A percentile compares a stretch with the other conserved stretches of the same genome.
These are phyloP conservation scores for Pachycephus smyrnensis DNA, from an alignment of 2,888 invertebrate genomes.

Conservation along the genomic window DNA sequence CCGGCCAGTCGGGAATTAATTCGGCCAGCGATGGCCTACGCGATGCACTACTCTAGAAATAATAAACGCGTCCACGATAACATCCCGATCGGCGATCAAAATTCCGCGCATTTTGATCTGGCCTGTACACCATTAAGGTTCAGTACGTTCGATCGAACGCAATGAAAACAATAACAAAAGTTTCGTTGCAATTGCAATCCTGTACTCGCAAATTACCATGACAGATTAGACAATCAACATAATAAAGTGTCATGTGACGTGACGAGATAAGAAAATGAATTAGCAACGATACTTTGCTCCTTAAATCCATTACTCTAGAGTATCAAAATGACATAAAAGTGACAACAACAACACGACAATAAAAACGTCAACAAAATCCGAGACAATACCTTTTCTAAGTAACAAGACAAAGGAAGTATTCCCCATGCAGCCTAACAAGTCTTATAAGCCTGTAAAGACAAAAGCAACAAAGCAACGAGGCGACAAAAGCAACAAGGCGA, in stretches of 20 bases:
- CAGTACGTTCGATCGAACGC: neutral
- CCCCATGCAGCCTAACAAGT: neutral
- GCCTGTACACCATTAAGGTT: neutral
- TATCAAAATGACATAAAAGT: slow-evolving; percentile 4
- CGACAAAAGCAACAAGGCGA: neutral
- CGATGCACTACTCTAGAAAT: slow-evolving; percentile 68
- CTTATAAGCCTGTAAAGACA: neutral
- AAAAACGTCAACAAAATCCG: neutral
- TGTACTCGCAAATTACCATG: neutral
- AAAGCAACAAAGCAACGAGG: neutral
- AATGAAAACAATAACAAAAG: slow-evolving; percentile 20
- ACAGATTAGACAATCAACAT: neutral
- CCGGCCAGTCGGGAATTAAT: slow-evolving; percentile 97
- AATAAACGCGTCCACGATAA: slow-evolving; percentile 38
- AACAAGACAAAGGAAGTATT: neutral
- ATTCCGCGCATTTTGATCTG: slow-evolving; percentile 13
- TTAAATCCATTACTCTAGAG: neutral
- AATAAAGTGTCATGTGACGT: neutral
- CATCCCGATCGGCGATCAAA: slow-evolving; percentile 7
- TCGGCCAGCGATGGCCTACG: slow-evolving; percentile 93
- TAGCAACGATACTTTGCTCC: neutral
- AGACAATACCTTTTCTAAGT: neutral
- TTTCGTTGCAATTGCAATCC: neutral
- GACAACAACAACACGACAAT: neutral
- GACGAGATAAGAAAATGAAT: neutral